These are phyloP conservation scores for Hippopotamus amphibius DNA, from an alignment of 2,113 vertebrate genomes.

Conservation along the genomic window DNA sequence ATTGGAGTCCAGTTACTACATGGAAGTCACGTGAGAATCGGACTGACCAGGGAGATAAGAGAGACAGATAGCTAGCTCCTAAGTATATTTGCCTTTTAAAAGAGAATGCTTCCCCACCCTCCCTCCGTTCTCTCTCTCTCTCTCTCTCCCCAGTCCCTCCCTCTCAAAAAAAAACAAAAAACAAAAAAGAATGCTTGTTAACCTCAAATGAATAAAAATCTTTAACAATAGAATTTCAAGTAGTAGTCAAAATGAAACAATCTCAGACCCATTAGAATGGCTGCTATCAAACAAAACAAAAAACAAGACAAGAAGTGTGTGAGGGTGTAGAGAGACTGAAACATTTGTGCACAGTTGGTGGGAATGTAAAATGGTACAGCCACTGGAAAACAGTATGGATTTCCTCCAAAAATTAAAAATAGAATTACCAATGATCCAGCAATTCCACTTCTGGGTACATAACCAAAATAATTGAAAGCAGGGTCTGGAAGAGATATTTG, in stretches of 20 bases:
- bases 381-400: not conserved
- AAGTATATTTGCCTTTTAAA: constrained; percentile 66
- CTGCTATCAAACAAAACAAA: not conserved
- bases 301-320: not conserved
- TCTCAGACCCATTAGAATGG: not conserved
- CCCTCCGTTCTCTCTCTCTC: too few relatives aligned
- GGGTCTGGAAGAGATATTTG: not conserved
- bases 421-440: not conserved
- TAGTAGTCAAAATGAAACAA: constrained; percentile 1
- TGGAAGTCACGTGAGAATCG: not conserved
- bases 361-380: not conserved
- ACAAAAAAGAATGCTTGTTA: constrained; percentile 54
- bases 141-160: too few relatives aligned
- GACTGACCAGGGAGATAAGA: not conserved
- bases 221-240: constrained; percentile 61
- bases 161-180: too few relatives aligned
- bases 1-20: not conserved
- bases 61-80: not conserved
- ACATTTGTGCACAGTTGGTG: not conserved
- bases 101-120: not conserved
- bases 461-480: not conserved
- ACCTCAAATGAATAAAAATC: constrained; percentile 50
- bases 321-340: not conserved
- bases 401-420: constrained; percentile 14
- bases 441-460: not conserved